A percentile compares a stretch with the other conserved stretches of the same genome.
Conservation (phyloP, 1,140 invertebrate species). For the Magallana angulata region DNA sequence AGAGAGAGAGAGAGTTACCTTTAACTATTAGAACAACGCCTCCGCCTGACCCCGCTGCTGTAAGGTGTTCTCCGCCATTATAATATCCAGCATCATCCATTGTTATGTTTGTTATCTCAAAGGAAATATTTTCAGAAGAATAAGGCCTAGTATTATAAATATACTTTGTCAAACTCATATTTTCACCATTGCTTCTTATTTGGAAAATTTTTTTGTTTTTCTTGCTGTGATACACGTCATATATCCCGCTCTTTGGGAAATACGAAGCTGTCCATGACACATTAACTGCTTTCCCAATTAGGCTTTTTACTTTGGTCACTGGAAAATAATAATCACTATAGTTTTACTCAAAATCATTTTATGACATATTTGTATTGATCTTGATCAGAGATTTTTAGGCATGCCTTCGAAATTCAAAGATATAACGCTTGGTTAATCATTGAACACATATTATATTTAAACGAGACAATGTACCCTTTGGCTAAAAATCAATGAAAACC, state of each 20-base stretch:
- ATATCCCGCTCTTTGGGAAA: background rate
- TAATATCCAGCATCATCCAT: background rate
- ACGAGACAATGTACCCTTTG: too few relatives aligned
- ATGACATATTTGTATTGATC: too few relatives aligned
- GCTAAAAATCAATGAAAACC: too few relatives aligned
- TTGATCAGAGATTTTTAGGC: too few relatives aligned
- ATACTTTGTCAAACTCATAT: background rate
- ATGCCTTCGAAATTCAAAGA: too few relatives aligned
- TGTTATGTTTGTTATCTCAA: constrained; percentile 2
- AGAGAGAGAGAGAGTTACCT: background rate
- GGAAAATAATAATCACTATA: background rate
- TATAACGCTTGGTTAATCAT: too few relatives aligned
- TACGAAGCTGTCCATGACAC: background rate
- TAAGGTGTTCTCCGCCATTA: background rate
- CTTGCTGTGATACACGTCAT: background rate
- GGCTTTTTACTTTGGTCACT: background rate
- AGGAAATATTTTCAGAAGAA: background rate
- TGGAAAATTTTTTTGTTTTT: too few relatives aligned
- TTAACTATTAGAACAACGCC: background rate
- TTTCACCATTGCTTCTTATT: background rate
- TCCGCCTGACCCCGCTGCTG: background rate
- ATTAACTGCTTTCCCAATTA: background rate
- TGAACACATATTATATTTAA: too few relatives aligned
- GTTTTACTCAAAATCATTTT: too few relatives aligned
- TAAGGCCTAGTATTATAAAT: background rate